Evolutionary conservation across 2,888 invertebrate species (phyloP).

Genomic region (Troides helena): DNA sequence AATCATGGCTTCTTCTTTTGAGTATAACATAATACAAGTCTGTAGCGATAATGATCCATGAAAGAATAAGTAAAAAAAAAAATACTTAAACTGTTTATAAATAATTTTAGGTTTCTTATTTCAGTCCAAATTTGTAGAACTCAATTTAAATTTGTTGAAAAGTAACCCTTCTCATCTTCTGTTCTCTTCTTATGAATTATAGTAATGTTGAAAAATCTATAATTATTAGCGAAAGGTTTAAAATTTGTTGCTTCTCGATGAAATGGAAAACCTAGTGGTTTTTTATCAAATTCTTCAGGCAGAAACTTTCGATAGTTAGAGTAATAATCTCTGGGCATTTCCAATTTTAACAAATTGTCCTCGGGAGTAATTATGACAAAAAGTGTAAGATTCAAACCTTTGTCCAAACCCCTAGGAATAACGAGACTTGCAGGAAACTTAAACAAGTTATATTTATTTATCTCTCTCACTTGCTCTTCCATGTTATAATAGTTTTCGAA

Average conservation of each 20-base stretch:
- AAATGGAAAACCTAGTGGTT: slow-evolving; percentile 71
- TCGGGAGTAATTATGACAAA: slow-evolving; percentile 59
- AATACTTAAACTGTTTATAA: background rate
- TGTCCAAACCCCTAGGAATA: slow-evolving; percentile 59
- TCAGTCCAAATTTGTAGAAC: no score
- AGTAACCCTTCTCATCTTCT: slow-evolving; percentile 46
- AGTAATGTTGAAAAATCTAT: slow-evolving; percentile 61
- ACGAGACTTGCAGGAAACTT: slow-evolving; percentile 64
- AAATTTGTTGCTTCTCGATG: slow-evolving; percentile 50
- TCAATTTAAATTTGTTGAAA: slow-evolving; percentile 32
- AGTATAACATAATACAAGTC: no score
- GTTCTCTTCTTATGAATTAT: slow-evolving; percentile 54
- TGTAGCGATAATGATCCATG: no score
- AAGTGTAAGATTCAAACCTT: slow-evolving; percentile 63
- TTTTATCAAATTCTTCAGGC: slow-evolving; percentile 48
- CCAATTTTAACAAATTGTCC: slow-evolving; percentile 35
- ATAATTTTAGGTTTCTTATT: background rate
- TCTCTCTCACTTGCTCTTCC: slow-evolving; percentile 37
- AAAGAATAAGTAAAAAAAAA: no score
- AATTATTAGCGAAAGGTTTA: slow-evolving; percentile 50
- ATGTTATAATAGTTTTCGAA: slow-evolving; percentile 53
- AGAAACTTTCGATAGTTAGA: slow-evolving; percentile 39
- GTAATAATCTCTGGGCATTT: slow-evolving; percentile 36
- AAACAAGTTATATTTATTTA: slow-evolving; percentile 53
- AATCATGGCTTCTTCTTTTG: no score